Evolutionary conservation across 1,140 invertebrate species (phyloP), one percentile per base, ranked within the genome.

Genomic region (Drosophila yakuba): DNA sequence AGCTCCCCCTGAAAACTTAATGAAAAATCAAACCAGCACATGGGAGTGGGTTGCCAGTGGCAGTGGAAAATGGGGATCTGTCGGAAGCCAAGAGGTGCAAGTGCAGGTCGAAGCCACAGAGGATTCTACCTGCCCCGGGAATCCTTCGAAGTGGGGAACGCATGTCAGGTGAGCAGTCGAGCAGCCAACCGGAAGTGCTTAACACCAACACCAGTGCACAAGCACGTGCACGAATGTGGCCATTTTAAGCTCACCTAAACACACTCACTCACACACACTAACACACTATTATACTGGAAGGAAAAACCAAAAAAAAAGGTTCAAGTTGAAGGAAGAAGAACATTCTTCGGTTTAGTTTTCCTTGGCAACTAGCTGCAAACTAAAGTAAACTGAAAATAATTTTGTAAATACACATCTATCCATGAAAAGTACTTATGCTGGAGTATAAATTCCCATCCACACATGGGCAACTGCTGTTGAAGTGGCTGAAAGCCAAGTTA

Each of bases 171-270:
- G 64, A 72, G 68, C 64, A 83, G 80, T 44, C 48, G 23, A 67
- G 71, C 80, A 76, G 61, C 66, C 80, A 73, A 79, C 66, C 80
- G 80, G 80, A 84, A 84, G 72, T 84, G 72, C 80, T 84, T 84
- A 83, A 67, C 76, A 84, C 64, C 66, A 79, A 76, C 61, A 75
- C 80, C 44, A 51, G 15, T 25, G 32, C 32, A 43, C 44, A 64
- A 43, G 59, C 56, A 64, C 73, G 41, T 41, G 38, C 36, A 57
- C 36, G 36, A 41, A 59, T 38, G 23, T 39, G 47, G 45, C 47
- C 44, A 54, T 14, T 32, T 44, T 38, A 41, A 38, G 41, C 47
- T 28, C 43, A 51, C 38, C 38, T 61, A 32, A 32, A 32, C 32
- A 32, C 32, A 32, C 28, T 7, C 28, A 32, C 28, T 8, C 28